Evolutionary conservation across 2,888 invertebrate species (phyloP), one percentile per base, ranked within the genome.

Genomic region (Drosophila merina): DNA sequence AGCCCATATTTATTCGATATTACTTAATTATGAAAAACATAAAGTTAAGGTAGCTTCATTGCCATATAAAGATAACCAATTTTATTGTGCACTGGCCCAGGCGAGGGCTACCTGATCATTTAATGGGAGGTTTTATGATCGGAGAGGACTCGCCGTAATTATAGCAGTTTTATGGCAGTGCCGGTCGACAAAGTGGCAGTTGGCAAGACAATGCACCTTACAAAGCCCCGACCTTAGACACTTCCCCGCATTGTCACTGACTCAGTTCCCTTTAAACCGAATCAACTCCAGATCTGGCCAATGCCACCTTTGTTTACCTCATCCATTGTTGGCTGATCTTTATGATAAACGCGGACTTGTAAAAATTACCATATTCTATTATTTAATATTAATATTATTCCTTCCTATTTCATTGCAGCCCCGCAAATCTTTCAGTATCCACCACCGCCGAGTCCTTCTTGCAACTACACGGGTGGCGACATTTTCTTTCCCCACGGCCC

Each of bases 371-470:
- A 20, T 20, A 20, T 20, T 52, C 52, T 33, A 12, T 42, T 30
- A 14, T 14, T 2, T 42, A 14, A 40, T 12, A 12, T 45, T 7
- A 10, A 9, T 28, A 4, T 49, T 14, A 12, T 30, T 2, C 6
- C 9, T 51, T n/a, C n/a, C n/a, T n/a, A n/a, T n/a, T 30, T 28
- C 5, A 2, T 67, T 89, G 14, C 79, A 92, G 92, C 90, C 66
- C 84, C 91, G 49, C 91, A 91, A 54, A 87, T 90, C 63, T 91
- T 91, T 63, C 91, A 91, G 76, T 91, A 90, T 77, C 90, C 92
- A 59, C 86, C 89, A 69, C 91, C 92, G 52, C 90, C 90, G 64
- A 92, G 92, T 68, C 92, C 92, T 58, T 91, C 91, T 3, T 92
- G 92, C 58, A 77, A 75, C 62, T 90, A 87, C 55, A 85, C 81